Percentiles rank a stretch among this genome's conserved stretches.
Conservation (phyloP, 2,113 vertebrate species). For the Salvelinus fontinalis region DNA sequence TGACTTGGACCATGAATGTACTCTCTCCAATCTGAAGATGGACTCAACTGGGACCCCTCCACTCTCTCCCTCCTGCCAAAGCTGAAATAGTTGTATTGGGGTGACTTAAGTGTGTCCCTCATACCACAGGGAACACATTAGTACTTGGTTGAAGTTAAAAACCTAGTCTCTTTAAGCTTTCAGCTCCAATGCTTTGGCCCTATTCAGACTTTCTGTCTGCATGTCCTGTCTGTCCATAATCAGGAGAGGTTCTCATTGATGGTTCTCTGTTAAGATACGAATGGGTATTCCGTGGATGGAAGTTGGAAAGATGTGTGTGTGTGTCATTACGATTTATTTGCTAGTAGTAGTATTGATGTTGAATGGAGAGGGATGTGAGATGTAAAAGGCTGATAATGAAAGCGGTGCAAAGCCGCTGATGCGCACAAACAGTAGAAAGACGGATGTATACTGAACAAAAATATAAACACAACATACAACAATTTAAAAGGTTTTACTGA, state of each 20-base stretch:
- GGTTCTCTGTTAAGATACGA: background rate
- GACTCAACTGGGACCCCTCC: background rate
- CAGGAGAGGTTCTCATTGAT: slow-evolving; percentile 3
- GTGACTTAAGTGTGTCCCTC: background rate
- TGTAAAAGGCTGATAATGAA: background rate
- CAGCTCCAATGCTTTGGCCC: background rate
- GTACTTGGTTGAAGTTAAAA: no score
- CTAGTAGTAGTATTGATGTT: background rate
- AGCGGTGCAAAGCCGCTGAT: background rate
- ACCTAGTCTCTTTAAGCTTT: background rate
- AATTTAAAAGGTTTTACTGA: no score
- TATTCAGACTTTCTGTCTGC: slow-evolving; percentile 6
- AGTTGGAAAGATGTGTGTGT: background rate
- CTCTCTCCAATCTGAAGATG: background rate
- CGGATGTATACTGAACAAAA: background rate
- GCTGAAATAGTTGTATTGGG: background rate
- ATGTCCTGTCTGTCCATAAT: slow-evolving; percentile 29
- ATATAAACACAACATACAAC: no score
- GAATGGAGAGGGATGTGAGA: background rate
- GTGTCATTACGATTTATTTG: background rate
- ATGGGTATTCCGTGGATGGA: background rate
- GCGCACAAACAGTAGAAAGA: background rate
- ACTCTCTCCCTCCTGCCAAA: background rate
- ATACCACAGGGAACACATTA: background rate
- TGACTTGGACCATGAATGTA: no score